These are phyloP conservation scores for Oxyteleia sp. DNA, from an alignment of 2,888 invertebrate genomes.

Conservation along the genomic window DNA sequence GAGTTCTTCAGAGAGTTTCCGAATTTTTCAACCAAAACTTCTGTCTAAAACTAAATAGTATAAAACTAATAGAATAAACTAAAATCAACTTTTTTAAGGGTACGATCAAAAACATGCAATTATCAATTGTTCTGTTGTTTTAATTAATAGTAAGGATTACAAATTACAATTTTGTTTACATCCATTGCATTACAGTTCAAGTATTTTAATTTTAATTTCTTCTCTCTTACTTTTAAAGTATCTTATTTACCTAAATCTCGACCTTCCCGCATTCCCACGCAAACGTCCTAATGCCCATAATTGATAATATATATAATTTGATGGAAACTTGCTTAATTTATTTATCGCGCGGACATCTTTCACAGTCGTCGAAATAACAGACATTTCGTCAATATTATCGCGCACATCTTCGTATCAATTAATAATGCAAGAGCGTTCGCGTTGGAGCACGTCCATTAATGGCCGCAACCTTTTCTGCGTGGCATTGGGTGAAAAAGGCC, in stretches of 20 bases:
- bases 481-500: slow-evolving; percentile 15
- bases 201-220: no score
- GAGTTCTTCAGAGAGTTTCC: no score
- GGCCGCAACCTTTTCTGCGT: neutral
- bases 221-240: no score
- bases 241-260: neutral
- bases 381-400: neutral
- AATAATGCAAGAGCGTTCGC: neutral
- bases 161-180: no score
- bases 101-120: no score
- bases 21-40: no score
- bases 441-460: slow-evolving; percentile 3
- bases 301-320: neutral
- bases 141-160: no score
- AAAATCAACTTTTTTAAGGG: no score
- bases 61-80: no score
- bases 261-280: neutral
- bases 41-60: no score
- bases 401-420: neutral
- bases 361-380: neutral
- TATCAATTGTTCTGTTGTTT: no score
- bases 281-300: neutral
- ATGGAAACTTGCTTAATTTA: neutral
- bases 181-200: no score
- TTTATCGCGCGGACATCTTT: neutral